Evolutionary conservation across 2,888 invertebrate species (phyloP), one percentile per base, ranked within the genome.

Genomic region (Stomorhina lunata): DNA sequence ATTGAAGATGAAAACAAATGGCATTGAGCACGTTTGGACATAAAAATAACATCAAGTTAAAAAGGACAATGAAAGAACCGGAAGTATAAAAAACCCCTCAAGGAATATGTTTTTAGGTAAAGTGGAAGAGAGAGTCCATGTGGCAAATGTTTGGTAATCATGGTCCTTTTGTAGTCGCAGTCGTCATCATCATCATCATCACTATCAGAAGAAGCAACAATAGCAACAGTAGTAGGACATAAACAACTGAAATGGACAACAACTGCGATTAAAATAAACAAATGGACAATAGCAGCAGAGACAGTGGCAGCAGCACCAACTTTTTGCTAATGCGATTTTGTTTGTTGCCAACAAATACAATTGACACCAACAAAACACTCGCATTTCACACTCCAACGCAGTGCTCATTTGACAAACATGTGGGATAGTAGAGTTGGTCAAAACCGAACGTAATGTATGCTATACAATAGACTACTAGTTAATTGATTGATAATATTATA

Each of bases 1-100:
- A n/a, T n/a, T n/a, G n/a, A n/a, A n/a, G n/a, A n/a, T n/a, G n/a
- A n/a, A n/a, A n/a, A n/a, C 22, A 65, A 72, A 73, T 12, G 72
- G 55, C 65, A 66, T 66, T 66, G 48, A 72, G 50, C 48, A 79
- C 57, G 72, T 59, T 79, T 59, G 12, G 37, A 17, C 32, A 68
- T 80, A 59, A 73, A 66, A 73, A 66, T 53, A 72, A 73, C 66
- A 73, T 40, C 59, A 66, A 69, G 43, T 69, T 69, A 61, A 53
- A 27, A 4, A 53, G 61, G 59, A 61, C n/a, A 59, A 65, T 48
- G 68, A 25, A 40, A 76, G 15, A 32, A 61, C 25, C 69, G 77
- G 77, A 77, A 69, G 77, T 61, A 4, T n/a, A n/a, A n/a, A 45
- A 65, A 61, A 43, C 25, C 40, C 32, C 61, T 50, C 17, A 50